Evolutionary conservation across 2,888 invertebrate genomes (phyloP).

Genomic region (Napeogenes inachia): DNA sequence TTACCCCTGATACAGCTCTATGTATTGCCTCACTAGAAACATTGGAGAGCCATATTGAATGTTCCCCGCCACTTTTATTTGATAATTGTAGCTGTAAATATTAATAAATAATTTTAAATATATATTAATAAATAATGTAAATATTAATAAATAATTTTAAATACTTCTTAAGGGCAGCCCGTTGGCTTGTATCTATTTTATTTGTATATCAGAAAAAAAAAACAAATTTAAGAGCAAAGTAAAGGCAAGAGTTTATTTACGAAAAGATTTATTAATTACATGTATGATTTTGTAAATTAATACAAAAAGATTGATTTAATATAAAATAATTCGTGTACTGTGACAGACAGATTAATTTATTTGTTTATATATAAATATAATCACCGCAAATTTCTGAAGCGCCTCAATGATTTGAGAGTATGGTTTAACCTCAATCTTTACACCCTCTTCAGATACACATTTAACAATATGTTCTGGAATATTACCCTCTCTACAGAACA

Average conservation of each 20-base stretch:
- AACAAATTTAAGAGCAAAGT: too few species aligned
- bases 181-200: too few species aligned
- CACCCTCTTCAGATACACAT: conserved; percentile 79
- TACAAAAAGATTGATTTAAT: too few species aligned
- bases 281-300: too few species aligned
- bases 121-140: not conserved
- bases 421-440: conserved; percentile 63
- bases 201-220: too few species aligned
- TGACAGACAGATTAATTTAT: not conserved
- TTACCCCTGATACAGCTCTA: conserved; percentile 70
- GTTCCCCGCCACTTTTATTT: conserved; percentile 41
- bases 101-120: not conserved
- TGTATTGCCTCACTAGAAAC: conserved; percentile 80
- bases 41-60: conserved; percentile 78
- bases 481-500: conserved; percentile 81
- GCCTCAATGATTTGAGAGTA: conserved; percentile 76
- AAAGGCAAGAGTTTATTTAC: too few species aligned
- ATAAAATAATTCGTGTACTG: too few species aligned
- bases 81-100: conserved; percentile 46
- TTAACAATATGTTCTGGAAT: conserved; percentile 71
- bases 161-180: too few species aligned
- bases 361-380: conserved; percentile 27
- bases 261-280: too few species aligned
- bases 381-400: conserved; percentile 67
- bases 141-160: not conserved